A percentile compares a stretch with the other conserved stretches of the same genome.
Evolutionary conservation across 2,113 vertebrate species (phyloP).

Genomic region (Tiliqua scincoides): DNA sequence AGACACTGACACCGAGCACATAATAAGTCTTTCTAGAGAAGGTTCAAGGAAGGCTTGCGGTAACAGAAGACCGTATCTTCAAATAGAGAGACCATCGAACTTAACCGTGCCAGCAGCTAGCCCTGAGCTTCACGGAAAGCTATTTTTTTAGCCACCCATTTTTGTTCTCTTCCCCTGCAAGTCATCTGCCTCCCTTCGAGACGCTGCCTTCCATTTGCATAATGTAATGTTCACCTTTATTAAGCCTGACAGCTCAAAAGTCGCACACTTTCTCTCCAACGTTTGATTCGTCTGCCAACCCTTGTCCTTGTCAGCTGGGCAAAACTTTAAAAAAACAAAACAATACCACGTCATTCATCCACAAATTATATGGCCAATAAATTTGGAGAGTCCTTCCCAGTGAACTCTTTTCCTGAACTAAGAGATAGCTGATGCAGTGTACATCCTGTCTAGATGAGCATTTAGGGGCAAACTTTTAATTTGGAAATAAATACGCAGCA

Average conservation of each 20-base stretch:
- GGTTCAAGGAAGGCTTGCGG: neutral
- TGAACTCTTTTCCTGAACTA: neutral
- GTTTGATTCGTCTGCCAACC: conserved; percentile 7
- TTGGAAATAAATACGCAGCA: neutral
- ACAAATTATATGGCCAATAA: neutral
- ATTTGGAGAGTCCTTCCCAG: neutral
- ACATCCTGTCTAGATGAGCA: neutral
- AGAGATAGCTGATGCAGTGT: neutral
- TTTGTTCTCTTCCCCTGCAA: too few species aligned
- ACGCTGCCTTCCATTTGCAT: neutral
- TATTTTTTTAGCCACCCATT: too few species aligned
- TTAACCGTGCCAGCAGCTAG: neutral
- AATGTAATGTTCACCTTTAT: neutral
- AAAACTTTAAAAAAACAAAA: conserved; percentile 20
- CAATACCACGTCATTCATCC: neutral
- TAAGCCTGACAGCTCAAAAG: conserved; percentile 21
- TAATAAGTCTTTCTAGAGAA: neutral
- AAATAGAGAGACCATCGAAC: neutral
- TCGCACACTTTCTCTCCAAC: neutral
- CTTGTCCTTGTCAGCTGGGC: neutral
- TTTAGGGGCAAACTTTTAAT: neutral
- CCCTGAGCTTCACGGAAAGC: neutral
- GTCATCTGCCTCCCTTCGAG: too few species aligned
- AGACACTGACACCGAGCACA: neutral
- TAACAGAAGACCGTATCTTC: neutral